Conservation (phyloP, 2,797 vertebrate genomes). For the Mustela erminea region DNA sequence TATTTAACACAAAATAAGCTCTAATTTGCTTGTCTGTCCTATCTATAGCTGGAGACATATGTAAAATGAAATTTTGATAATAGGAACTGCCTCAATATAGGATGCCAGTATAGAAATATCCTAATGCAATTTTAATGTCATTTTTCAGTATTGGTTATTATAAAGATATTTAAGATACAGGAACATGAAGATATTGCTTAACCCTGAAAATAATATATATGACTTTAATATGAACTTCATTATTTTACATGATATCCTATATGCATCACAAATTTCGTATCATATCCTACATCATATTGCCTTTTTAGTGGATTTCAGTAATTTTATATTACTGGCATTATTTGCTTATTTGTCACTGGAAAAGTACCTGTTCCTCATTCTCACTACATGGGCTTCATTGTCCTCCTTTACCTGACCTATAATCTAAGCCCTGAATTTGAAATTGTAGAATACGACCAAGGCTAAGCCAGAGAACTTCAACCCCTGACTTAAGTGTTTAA, state of each 20-base stretch:
- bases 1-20: neutral
- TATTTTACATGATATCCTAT: neutral
- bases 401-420: neutral
- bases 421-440: neutral
- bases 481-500: neutral
- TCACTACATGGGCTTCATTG: neutral
- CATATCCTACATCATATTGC: neutral
- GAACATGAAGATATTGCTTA: neutral
- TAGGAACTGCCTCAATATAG: neutral
- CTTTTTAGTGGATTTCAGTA: neutral
- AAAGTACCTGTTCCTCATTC: neutral
- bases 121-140: neutral
- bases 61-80: conserved; percentile 13
- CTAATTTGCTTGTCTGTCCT: neutral
- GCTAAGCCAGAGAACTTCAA: neutral
- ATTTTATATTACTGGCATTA: neutral
- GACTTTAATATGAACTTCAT: neutral
- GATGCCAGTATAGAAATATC: neutral
- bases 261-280: neutral
- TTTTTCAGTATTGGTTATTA: neutral
- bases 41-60: neutral
- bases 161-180: neutral
- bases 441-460: neutral
- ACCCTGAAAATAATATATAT: neutral
- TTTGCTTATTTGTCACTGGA: neutral